phyloP scores from a whole-genome alignment of 1,140 invertebrate species.

The Calephelis virginiensis region DNA sequence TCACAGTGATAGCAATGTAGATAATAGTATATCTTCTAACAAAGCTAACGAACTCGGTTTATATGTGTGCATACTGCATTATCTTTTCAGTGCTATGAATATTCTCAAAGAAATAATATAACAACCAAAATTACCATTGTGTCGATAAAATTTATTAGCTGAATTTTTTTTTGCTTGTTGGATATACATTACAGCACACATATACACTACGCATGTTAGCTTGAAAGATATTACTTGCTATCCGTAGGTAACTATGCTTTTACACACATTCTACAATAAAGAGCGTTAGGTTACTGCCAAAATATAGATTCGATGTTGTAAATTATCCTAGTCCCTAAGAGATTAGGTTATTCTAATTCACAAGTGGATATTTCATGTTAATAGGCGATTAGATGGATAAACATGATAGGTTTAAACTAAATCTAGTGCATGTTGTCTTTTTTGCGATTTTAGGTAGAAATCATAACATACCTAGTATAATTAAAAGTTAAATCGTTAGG shows the following conservation, averaged over 20 bases:
- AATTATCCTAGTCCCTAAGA: conserved; percentile 65
- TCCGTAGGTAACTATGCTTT: conserved; percentile 31
- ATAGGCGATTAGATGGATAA: conserved; percentile 47
- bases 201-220: too few relatives aligned
- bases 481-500: conserved; percentile 12
- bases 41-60: too few relatives aligned
- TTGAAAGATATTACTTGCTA: too few relatives aligned
- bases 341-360: conserved; percentile 49
- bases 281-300: conserved; percentile 71
- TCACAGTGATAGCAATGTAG: too few relatives aligned
- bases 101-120: too few relatives aligned
- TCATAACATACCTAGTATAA: conserved; percentile 20
- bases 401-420: conserved; percentile 39
- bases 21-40: too few relatives aligned
- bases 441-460: conserved; percentile 32
- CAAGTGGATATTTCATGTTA: conserved; percentile 50
- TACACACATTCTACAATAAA: conserved; percentile 27
- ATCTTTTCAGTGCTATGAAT: too few relatives aligned
- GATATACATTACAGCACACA: too few relatives aligned
- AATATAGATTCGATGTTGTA: conserved; percentile 63
- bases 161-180: too few relatives aligned
- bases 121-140: too few relatives aligned
- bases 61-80: too few relatives aligned
- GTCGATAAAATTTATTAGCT: too few relatives aligned
- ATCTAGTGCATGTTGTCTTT: conserved; percentile 62